A percentile compares a stretch with the other conserved stretches of the same genome.
These are phyloP conservation scores for Manis pentadactyla DNA, from an alignment of 2,797 vertebrate genomes.

Conservation along the genomic window DNA sequence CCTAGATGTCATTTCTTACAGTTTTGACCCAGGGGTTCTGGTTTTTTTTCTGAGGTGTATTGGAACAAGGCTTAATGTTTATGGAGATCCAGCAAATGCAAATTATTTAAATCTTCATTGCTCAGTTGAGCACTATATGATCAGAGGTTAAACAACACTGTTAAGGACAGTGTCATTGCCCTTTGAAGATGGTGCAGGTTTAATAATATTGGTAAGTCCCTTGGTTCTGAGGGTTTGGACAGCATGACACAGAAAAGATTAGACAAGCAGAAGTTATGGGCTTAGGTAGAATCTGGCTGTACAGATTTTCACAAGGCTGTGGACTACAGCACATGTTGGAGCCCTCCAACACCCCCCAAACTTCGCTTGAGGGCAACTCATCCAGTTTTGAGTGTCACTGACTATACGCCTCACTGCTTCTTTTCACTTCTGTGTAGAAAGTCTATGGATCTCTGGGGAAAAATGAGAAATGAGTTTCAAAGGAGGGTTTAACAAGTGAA, in stretches of 20 bases:
- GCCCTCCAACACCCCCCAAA: neutral
- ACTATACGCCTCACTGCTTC: constrained; percentile 61
- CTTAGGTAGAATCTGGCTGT: neutral
- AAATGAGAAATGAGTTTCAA: constrained; percentile 72
- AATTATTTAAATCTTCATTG: neutral
- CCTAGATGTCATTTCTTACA: neutral
- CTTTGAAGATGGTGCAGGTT: neutral
- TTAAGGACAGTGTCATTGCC: neutral
- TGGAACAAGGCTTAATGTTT: neutral
- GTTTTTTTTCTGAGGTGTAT: neutral
- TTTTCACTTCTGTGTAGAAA: constrained; percentile 71
- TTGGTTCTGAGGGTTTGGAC: neutral
- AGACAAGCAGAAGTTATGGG: neutral
- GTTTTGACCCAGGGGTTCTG: neutral
- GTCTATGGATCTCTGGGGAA: constrained; percentile 39
- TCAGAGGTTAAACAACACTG: neutral
- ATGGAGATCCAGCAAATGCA: neutral
- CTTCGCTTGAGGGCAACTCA: constrained; percentile 72
- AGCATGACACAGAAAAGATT: neutral
- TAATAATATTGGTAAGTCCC: neutral
- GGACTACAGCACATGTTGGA: neutral
- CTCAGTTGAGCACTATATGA: neutral
- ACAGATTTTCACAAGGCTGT: neutral
- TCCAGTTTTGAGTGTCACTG: constrained; percentile 12
- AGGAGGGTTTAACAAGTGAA: constrained; percentile 71